Evolutionary conservation across 30 jellyfish, hydroid and myxozoan species (phyloP), one percentile per base, ranked within the genome.

Genomic region (Aurelia aurita): DNA sequence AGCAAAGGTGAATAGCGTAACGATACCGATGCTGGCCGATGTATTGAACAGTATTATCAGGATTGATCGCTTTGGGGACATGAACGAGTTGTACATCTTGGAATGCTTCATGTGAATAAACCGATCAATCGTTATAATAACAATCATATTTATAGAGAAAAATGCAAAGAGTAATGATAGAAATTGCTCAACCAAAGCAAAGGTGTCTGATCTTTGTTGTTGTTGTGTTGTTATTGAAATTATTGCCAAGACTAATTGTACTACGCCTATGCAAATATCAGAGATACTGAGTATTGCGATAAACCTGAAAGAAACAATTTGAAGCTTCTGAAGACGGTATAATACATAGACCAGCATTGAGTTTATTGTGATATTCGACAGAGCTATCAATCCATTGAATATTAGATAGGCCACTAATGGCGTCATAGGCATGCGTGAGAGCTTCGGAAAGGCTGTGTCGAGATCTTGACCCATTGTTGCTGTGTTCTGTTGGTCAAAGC

Each of bases 81-180:
- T 68, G 6, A 25, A 0, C 13, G 20, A 2, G 29, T 32, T 31
- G 34, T 68, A 68, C 61, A 13, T 29, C 8, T 3, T 55, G 14
- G 31, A 32, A 31, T 68, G 18, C 60, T 68, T 68, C 80, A 68
- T 68, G 64, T 32, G 80, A 19, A 68, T 16, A 13, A 29, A 68
- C 31, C 80, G 58, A 35, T 68, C 80, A 8, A 68, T 13, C 3
- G 80, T 68, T 25, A 68, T 68, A 16, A 19, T 68, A 14, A 68
- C 65, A 15, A 68, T 32, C 80, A 68, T 68, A 58, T 21, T 16
- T 27, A 27, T 27, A 2, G 80, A 27, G 61, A 68, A 31, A 13
- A 15, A 14, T 15, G 22, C 61, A 19, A 68, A 68, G 44, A 27
- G 25, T 10, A 68, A 27, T 13, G 60, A 13, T 3, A 35, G 31